Base-by-base conservation (phyloP, 1,140 invertebrate species). In the Pachypsylla venusta region DNA sequence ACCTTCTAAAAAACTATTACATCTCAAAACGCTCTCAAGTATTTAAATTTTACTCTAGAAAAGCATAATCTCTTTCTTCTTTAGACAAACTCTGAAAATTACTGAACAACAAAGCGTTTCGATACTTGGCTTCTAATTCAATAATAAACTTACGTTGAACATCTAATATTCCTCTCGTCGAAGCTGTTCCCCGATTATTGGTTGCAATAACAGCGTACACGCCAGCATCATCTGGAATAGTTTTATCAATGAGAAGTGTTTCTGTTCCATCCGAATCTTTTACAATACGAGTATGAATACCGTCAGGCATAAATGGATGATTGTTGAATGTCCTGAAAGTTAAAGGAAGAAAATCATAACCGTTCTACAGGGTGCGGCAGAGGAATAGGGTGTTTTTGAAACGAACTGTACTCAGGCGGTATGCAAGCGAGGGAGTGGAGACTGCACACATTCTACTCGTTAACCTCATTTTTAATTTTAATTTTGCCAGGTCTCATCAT, bases 151-250 rank as follows among this genome's bases (percentile, higher is more conserved):
- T 62, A 67, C 67, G 57, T 30, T 77, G 74, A 13, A 89, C 79
- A 57, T 73, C 78, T 1, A 93, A 73, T 5, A 77, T 76, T 0
- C 84, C 87, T 59, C 81, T 79, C 58, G 82, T 83, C 19, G 79
- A 73, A 1, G 77, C 77, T 58, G 81, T 75, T 1, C 91, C 91
- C 66, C 84, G 77, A 2, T 80, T 73, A 68, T 93, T 94, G 39
- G 71, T 74, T 1, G 87, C 88, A 13, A 79, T 68, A 3, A 86
- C 85, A 62, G 78, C 79, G 69, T 92, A 92, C 14, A 80, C 75
- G 2, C 89, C 86, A 22, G 79, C 79, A 73, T 93, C 88, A 10
- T 75, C 74, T 1, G 80, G 70, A 0, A 71, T 75, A 0, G 78
- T 81, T 48, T 82, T 77, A 65, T 82, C 77, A 63, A 84, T 79